Percentiles rank a stretch among this genome's conserved stretches.
Conservation (phyloP, 1,140 invertebrate species). For the Zaprionus ghesquierei region DNA sequence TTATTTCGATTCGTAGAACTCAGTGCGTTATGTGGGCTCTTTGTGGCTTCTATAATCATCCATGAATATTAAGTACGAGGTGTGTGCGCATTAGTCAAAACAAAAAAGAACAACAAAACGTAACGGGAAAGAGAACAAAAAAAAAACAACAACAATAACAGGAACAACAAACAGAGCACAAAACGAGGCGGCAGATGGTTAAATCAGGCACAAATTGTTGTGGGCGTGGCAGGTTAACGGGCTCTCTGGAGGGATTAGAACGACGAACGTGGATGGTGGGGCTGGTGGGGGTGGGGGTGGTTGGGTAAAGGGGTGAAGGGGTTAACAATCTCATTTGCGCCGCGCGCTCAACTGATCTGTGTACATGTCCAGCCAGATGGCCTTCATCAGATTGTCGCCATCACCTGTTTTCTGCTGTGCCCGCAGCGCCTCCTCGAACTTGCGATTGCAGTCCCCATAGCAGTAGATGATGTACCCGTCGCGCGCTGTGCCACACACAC, state of each 20-base stretch:
- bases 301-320: constrained; percentile 40
- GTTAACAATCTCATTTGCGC: constrained; percentile 59
- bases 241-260: neutral
- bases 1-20: constrained; percentile 25
- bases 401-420: constrained; percentile 82
- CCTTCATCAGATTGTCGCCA: constrained; percentile 82
- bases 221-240: neutral
- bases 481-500: constrained; percentile 67
- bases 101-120: constrained; percentile 9
- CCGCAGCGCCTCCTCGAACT: constrained; percentile 80
- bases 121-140: neutral
- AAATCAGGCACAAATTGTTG: neutral
- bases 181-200: neutral
- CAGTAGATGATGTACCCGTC: constrained; percentile 83
- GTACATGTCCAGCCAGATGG: constrained; percentile 83
- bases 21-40: constrained; percentile 35
- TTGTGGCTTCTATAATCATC: constrained; percentile 14
- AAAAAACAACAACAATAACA: neutral
- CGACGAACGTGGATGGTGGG: neutral
- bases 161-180: neutral
- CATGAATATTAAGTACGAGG: constrained; percentile 20
- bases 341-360: constrained; percentile 77
- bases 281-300: constrained; percentile 1
- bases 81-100: constrained; percentile 62
- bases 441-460: constrained; percentile 82